phyloP scores from a whole-genome alignment of 2,888 invertebrate species.

The Sesia bembeciformis region DNA sequence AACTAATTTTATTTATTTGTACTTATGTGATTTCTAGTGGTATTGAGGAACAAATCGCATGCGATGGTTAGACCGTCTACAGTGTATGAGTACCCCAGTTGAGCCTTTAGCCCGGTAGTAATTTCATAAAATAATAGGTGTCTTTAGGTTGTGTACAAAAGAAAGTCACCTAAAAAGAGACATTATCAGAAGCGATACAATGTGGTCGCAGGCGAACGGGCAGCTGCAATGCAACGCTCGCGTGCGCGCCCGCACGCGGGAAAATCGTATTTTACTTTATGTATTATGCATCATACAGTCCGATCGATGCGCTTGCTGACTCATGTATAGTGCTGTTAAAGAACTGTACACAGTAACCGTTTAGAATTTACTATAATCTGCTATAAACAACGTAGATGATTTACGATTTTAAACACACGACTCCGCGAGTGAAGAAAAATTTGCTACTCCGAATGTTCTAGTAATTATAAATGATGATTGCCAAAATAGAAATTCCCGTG shows the following conservation, averaged over 20 bases:
- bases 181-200: constrained; percentile 28
- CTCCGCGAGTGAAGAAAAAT: no score
- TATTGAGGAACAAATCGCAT: no score
- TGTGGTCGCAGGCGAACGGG: constrained; percentile 45
- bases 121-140: no score
- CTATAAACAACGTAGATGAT: not conserved
- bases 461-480: no score
- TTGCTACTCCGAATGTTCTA: no score
- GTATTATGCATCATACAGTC: constrained; percentile 37
- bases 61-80: no score
- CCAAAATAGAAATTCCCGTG: no score
- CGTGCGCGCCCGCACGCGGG: constrained; percentile 29
- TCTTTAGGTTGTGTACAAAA: constrained; percentile 17
- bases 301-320: constrained; percentile 3
- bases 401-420: no score
- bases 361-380: constrained; percentile 3
- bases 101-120: no score
- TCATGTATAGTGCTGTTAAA: constrained; percentile 19
- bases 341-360: constrained; percentile 21
- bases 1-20: no score
- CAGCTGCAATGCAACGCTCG: constrained; percentile 46
- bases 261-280: constrained; percentile 49
- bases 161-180: constrained; percentile 48
- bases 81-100: no score
- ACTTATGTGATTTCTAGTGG: no score